A percentile compares a stretch with the other conserved stretches of the same genome.
phyloP scores from a whole-genome alignment of 2,888 invertebrate genomes.

The Phytoseiulus persimilis region DNA sequence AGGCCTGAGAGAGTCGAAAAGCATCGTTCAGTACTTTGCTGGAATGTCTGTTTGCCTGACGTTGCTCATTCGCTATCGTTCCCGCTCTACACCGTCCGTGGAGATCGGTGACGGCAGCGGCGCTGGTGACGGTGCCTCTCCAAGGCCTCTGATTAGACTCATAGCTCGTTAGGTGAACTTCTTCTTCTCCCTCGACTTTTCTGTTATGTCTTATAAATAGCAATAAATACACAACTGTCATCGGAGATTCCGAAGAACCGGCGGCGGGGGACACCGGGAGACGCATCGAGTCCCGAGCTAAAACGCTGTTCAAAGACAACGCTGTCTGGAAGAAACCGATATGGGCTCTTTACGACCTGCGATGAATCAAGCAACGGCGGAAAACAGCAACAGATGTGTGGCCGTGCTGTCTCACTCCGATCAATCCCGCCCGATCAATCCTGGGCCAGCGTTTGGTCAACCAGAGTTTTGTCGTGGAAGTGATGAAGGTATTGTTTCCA shows the following conservation, averaged over 20 bases:
- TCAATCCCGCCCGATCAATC: not conserved
- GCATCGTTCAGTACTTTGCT: not conserved
- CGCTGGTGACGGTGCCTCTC: not conserved
- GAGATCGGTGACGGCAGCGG: not conserved
- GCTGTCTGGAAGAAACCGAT: not conserved
- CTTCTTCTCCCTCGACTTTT: not conserved
- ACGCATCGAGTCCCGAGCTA: not conserved
- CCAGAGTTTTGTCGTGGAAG: no score
- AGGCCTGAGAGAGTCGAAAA: not conserved
- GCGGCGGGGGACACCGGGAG: not conserved
- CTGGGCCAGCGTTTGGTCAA: no score
- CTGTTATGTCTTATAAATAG: not conserved
- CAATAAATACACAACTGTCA: not conserved
- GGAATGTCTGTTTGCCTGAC: not conserved
- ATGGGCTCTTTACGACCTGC: not conserved
- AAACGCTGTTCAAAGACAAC: not conserved
- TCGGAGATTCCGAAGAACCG: not conserved
- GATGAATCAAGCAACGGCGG: not conserved
- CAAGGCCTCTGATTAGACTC: slow-evolving; percentile 5
- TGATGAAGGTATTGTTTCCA: no score
- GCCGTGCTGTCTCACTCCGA: not conserved
- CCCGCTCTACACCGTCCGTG: not conserved
- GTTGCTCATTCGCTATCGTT: not conserved
- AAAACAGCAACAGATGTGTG: not conserved
- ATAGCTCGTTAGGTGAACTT: not conserved